Conservation (phyloP, 35 echinoderm and acorn worm species). For the Stichopus chloronotus region DNA sequence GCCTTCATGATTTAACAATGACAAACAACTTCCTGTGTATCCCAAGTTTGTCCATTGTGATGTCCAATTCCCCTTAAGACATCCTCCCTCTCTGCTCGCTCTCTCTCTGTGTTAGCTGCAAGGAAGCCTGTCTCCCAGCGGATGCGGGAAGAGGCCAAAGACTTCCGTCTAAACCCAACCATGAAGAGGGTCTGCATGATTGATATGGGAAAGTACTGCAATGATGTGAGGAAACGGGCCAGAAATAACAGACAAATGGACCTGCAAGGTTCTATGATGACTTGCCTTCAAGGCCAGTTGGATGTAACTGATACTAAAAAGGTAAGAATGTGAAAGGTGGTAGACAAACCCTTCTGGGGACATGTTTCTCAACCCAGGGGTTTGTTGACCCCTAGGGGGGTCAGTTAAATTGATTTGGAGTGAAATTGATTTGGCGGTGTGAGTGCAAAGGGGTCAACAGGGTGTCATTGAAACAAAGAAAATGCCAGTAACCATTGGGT, state of each 20-base stretch:
- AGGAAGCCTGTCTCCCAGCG: constrained; percentile 72
- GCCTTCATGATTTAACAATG: too few species aligned
- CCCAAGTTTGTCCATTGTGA: background rate
- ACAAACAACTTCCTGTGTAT: too few species aligned
- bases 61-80: background rate
- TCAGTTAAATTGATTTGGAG: background rate
- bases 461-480: too few species aligned
- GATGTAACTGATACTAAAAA: constrained; percentile 20
- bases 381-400: too few species aligned
- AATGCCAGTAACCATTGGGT: too few species aligned
- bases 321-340: constrained; percentile 36
- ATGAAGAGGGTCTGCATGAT: constrained; percentile 72
- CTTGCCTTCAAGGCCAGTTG: constrained; percentile 70
- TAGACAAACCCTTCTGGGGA: too few species aligned
- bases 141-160: constrained; percentile 65
- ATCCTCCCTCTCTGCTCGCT: background rate
- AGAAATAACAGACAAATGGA: constrained; percentile 5
- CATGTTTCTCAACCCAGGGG: too few species aligned
- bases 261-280: constrained; percentile 75
- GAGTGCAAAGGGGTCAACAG: background rate
- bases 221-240: constrained; percentile 6
- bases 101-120: constrained; percentile 64
- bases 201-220: constrained; percentile 89
- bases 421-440: background rate
- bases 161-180: constrained; percentile 78